phyloP scores from a whole-genome alignment of 2,888 invertebrate species.

The Eilema sororculum region DNA sequence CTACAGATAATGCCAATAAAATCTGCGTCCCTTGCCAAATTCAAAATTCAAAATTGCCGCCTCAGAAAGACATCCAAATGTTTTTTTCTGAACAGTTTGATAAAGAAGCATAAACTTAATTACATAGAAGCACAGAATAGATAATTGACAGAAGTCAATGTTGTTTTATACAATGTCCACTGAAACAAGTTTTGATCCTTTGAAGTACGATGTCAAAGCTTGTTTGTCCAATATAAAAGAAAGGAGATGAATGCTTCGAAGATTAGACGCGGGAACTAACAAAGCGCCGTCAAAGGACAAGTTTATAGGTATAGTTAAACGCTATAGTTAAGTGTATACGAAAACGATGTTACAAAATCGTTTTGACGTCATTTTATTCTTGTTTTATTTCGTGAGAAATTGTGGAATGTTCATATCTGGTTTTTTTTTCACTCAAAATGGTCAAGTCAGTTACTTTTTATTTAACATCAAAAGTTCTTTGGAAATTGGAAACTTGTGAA shows the following conservation, averaged over 20 bases:
- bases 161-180: not conserved
- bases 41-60: too few species aligned
- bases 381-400: not conserved
- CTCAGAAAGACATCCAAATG: too few species aligned
- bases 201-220: not conserved
- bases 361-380: not conserved
- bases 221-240: not conserved
- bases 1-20: too few species aligned
- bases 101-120: too few species aligned
- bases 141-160: not conserved
- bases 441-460: not conserved
- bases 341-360: not conserved
- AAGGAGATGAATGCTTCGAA: not conserved
- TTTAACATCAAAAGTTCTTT: not conserved
- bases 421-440: not conserved
- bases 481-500: too few species aligned
- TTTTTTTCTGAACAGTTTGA: not conserved
- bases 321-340: not conserved
- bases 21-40: too few species aligned
- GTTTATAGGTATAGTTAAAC: not conserved
- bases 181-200: constrained; percentile 3
- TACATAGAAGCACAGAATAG: too few species aligned
- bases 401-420: not conserved
- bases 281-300: not conserved
- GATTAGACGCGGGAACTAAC: not conserved